Evolutionary conservation across 2,888 invertebrate genomes (phyloP).

Genomic region (Cetonia aurata): DNA sequence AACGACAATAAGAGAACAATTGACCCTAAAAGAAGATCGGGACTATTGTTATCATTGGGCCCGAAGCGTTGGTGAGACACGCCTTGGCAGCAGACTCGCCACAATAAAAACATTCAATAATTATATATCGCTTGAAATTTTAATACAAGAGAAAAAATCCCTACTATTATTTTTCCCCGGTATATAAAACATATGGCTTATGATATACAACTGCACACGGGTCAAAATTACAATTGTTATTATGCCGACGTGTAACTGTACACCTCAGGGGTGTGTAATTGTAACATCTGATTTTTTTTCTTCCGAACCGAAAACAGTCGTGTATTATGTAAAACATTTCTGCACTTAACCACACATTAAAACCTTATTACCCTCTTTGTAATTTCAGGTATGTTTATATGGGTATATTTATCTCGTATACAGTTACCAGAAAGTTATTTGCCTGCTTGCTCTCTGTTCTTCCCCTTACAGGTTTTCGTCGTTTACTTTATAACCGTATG

Average conservation of each 20-base stretch:
- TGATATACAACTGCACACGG: slow-evolving; percentile 28
- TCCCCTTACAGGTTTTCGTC: neutral
- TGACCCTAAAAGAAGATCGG: slow-evolving; percentile 54
- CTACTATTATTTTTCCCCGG: slow-evolving; percentile 55
- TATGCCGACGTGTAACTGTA: slow-evolving; percentile 55
- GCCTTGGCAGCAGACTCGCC: slow-evolving; percentile 56
- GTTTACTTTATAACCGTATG: slow-evolving; percentile 6
- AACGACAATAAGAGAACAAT: slow-evolving; percentile 60
- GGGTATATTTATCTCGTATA: slow-evolving; percentile 13
- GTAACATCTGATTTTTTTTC: slow-evolving; percentile 52
- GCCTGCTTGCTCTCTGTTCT: neutral
- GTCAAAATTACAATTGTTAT: slow-evolving; percentile 37
- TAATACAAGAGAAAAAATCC: slow-evolving; percentile 57
- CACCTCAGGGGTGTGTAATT: slow-evolving; percentile 61
- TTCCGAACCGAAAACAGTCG: slow-evolving; percentile 45
- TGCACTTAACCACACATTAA: slow-evolving; percentile 30
- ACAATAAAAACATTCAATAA: slow-evolving; percentile 59
- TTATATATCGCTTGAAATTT: slow-evolving; percentile 59
- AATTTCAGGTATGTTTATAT: slow-evolving; percentile 24
- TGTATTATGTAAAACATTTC: slow-evolving; percentile 39
- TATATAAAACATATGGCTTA: slow-evolving; percentile 60
- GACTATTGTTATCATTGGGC: slow-evolving; percentile 60
- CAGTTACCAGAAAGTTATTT: slow-evolving; percentile 51
- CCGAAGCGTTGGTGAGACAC: slow-evolving; percentile 54
- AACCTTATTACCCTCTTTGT: slow-evolving; percentile 31